Evolutionary conservation across 2,797 vertebrate genomes (phyloP).

Genomic region (Poecilia gillii): DNA sequence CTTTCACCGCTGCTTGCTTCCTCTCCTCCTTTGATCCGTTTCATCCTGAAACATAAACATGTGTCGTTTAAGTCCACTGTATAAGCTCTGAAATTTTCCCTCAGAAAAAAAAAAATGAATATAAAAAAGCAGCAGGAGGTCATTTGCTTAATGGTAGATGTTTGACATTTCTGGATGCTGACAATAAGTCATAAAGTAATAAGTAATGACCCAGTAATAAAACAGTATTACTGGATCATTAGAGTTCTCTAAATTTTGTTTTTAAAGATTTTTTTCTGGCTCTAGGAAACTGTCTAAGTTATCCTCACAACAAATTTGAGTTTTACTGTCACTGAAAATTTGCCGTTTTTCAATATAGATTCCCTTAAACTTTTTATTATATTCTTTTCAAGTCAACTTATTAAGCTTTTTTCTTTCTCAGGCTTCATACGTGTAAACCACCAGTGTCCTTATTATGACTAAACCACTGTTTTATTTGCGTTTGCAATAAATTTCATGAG

Average conservation of each 20-base stretch:
- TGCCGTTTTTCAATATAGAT: not conserved
- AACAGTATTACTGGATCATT: no score
- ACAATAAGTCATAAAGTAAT: no score
- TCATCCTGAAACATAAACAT: slow-evolving; percentile 83
- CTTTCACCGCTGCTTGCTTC: slow-evolving; percentile 72
- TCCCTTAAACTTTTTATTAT: not conserved
- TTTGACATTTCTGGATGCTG: not conserved
- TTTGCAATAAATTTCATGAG: not conserved
- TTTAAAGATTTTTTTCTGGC: no score
- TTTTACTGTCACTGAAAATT: not conserved
- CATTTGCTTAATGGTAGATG: not conserved
- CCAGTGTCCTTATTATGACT: not conserved
- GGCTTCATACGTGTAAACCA: not conserved
- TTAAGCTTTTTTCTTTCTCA: not conserved
- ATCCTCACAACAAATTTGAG: not conserved
- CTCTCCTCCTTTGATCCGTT: slow-evolving; percentile 86
- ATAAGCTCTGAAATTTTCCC: not conserved
- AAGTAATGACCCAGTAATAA: no score
- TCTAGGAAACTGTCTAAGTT: not conserved
- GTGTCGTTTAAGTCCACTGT: not conserved
- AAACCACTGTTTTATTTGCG: not conserved
- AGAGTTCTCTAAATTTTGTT: no score
- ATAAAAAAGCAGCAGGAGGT: not conserved
- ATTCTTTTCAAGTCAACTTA: not conserved
- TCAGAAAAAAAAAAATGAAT: no score